Percentiles rank a stretch among this genome's conserved stretches.
Conservation (phyloP, 2,888 invertebrate genomes). For the Tipula helvola region DNA sequence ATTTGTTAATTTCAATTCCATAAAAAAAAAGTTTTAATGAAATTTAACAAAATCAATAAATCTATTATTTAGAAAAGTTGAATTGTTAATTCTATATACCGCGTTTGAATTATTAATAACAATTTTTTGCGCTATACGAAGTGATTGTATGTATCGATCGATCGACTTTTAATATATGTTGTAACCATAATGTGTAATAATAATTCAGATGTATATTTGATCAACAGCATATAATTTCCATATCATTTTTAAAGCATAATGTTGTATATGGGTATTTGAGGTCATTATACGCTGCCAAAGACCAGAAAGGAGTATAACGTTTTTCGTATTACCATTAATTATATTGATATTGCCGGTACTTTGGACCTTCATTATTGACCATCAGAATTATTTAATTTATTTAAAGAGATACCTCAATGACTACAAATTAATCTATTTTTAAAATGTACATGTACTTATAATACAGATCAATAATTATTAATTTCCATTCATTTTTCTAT, state of each 20-base stretch:
- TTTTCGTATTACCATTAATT: background rate
- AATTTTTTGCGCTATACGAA: background rate
- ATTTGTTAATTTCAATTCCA: conserved; percentile 4
- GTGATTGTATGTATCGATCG: background rate
- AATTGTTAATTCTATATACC: background rate
- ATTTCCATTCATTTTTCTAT: background rate
- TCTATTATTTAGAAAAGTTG: background rate
- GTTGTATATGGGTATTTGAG: background rate
- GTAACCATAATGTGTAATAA: background rate
- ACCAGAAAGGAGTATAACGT: background rate
- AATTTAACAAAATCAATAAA: background rate
- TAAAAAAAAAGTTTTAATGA: background rate
- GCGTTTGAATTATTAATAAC: background rate
- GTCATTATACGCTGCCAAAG: background rate
- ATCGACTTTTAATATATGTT: background rate
- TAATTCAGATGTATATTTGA: background rate
- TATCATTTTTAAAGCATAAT: background rate
- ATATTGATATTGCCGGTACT: background rate
- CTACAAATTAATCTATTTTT: background rate
- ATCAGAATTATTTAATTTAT: background rate
- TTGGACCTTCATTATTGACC: background rate
- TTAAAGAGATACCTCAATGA: background rate
- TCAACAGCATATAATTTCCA: background rate
- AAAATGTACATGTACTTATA: background rate
- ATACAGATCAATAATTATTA: background rate